A percentile compares a stretch with the other conserved stretches of the same genome.
Evolutionary conservation across 2,113 vertebrate genomes (phyloP).

Genomic region (Falcunculus frontatus): DNA sequence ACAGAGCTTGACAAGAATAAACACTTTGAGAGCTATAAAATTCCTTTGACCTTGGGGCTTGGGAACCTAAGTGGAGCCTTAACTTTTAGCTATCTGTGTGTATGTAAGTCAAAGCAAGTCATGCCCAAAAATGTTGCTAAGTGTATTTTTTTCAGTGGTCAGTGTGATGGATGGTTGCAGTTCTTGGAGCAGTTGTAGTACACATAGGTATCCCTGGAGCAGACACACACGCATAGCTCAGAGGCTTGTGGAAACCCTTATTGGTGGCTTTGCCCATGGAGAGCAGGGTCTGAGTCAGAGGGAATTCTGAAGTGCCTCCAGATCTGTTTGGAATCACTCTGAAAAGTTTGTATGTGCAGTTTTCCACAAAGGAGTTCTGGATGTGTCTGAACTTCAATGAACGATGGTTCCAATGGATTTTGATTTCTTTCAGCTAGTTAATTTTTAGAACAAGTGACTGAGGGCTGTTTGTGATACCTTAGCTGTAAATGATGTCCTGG

Average conservation of each 20-base stretch:
- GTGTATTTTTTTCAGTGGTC: background rate
- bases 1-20: slow-evolving; percentile 24
- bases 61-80: background rate
- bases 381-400: background rate
- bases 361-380: background rate
- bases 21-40: background rate
- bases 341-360: background rate
- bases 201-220: background rate
- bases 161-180: background rate
- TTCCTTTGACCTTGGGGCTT: slow-evolving; percentile 21
- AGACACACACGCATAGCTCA: background rate
- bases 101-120: background rate
- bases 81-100: background rate
- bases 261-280: accelerated
- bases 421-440: background rate
- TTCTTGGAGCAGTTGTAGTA: background rate
- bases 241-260: background rate
- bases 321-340: background rate
- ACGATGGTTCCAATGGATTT: accelerated
- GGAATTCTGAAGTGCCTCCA: background rate
- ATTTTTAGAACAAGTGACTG: background rate
- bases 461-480: background rate
- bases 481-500: background rate
- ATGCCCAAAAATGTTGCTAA: background rate
- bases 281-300: background rate